Base-by-base conservation (phyloP, 2,113 vertebrate species). In the Lagopus muta region DNA sequence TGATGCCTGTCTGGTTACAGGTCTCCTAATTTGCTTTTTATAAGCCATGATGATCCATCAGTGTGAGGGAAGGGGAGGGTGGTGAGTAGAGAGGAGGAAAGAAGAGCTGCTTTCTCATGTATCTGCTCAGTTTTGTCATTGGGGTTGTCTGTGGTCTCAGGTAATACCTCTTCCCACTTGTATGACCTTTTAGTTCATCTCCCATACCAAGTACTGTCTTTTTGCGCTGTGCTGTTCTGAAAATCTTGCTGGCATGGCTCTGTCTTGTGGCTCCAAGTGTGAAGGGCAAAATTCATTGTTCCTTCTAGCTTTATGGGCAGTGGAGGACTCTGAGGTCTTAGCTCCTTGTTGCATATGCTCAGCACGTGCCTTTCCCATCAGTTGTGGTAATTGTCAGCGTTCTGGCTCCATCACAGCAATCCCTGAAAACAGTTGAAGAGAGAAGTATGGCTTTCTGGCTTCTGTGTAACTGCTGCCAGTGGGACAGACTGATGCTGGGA, bases 331-430 rank as follows among this genome's bases (percentile, higher is more conserved):
- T 81, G 84, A 86, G 1, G 19, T 58, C 79, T 83, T 80, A 61
- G 69, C 89, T 96, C 73, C 61, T n/a, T 88, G 47, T 86, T 78
- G 70, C 61, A 57, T 84, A 40, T 72, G 82, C 82, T 78, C 70
- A 86, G 88, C 89, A 48, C 0, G 7, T 84, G 70, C 74, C 86
- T 87, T 60, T 86, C 70, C 5, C 73, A 86, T 66, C 86, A 60
- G 20, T 21, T 55, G 69, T 64, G 25, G 52, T 67, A 47, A 52
- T 5, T 52, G 87, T 84, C 80, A 88, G 54, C 77, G 7, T 93
- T 82, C 86, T 82, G 83, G 74, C 77, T 93, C 80, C 93, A 69
- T 89, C 92, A 8, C 91, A 66, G 86, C 61, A 30, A n/a, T 65
- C 43, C 76, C 52, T 64, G 13, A 4, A 67, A 79, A 65, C 47